Conservation (phyloP, 2,888 invertebrate species). For the Cheilosia soror region DNA sequence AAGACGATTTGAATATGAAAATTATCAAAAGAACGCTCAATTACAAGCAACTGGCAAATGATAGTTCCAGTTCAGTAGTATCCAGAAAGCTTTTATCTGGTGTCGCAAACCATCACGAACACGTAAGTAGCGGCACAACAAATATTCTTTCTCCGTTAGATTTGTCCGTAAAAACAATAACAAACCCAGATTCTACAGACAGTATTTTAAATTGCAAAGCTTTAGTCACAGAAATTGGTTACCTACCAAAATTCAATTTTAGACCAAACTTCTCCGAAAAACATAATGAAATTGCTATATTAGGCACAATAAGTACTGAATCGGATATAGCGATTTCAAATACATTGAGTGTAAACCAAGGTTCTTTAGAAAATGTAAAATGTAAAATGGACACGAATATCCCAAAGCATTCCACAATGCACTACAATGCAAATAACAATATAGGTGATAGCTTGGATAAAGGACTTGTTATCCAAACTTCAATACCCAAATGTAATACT, state of each 20-base stretch:
- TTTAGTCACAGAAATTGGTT: slow-evolving; percentile 77
- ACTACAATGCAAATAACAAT: not conserved
- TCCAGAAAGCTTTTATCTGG: slow-evolving; percentile 27
- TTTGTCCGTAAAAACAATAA: slow-evolving; percentile 94
- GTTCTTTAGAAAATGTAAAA: not conserved
- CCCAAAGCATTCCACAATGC: not conserved
- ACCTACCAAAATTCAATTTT: slow-evolving; percentile 91
- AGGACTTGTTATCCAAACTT: slow-evolving; percentile 4
- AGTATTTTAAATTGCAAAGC: slow-evolving; percentile 65
- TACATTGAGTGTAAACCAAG: not conserved
- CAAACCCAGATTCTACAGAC: slow-evolving; percentile 94
- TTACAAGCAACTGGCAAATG: slow-evolving; percentile 73
- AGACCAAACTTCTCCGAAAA: slow-evolving; percentile 87
- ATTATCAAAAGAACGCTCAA: slow-evolving; percentile 83
- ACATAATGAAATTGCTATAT: not conserved
- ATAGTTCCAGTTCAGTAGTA: slow-evolving; percentile 28
- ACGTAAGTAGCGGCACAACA: not conserved
- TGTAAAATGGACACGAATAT: not conserved
- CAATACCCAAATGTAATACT: slow-evolving; percentile 5
- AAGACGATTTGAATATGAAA: slow-evolving; percentile 82
- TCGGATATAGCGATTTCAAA: not conserved
- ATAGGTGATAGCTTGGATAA: slow-evolving; percentile 5
- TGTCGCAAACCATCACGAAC: slow-evolving; percentile 46
- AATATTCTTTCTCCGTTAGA: slow-evolving; percentile 88
- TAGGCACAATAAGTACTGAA: not conserved